phyloP scores from a whole-genome alignment of 1,140 invertebrate species.

The Ceratina calcarata region DNA sequence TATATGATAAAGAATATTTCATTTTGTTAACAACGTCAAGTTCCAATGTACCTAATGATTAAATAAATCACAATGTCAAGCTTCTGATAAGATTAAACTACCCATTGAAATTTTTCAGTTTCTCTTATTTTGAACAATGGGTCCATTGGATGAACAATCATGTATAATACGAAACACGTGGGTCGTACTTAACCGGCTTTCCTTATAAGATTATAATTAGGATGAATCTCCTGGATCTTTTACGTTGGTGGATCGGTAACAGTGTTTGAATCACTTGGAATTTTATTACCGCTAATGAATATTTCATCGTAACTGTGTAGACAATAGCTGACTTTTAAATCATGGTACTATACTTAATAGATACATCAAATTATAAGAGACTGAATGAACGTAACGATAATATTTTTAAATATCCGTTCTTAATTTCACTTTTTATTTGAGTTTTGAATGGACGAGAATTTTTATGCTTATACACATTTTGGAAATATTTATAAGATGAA shows the following conservation, averaged over 20 bases:
- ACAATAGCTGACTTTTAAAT: not conserved
- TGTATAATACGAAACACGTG: constrained; percentile 45
- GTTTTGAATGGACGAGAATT: too few species aligned
- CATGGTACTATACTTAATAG: not conserved
- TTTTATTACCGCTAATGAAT: constrained; percentile 64
- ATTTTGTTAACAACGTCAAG: too few species aligned
- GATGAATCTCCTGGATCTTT: constrained; percentile 51
- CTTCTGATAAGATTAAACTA: too few species aligned
- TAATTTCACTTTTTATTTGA: too few species aligned
- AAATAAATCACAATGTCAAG: too few species aligned
- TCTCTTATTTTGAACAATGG: not conserved
- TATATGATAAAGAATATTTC: too few species aligned
- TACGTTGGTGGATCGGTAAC: constrained; percentile 73
- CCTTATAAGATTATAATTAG: constrained; percentile 72
- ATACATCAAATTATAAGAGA: too few species aligned
- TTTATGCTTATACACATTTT: too few species aligned
- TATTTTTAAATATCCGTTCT: too few species aligned
- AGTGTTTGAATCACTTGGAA: constrained; percentile 61
- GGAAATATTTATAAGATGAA: too few species aligned
- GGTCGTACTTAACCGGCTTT: constrained; percentile 60
- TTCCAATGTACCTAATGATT: too few species aligned
- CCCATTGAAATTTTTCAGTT: not conserved
- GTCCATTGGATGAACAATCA: constrained; percentile 62
- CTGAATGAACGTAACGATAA: too few species aligned
- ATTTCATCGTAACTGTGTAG: constrained; percentile 28